Conservation (phyloP, 2,113 vertebrate genomes). For the cat (Felis catus) region DNA sequence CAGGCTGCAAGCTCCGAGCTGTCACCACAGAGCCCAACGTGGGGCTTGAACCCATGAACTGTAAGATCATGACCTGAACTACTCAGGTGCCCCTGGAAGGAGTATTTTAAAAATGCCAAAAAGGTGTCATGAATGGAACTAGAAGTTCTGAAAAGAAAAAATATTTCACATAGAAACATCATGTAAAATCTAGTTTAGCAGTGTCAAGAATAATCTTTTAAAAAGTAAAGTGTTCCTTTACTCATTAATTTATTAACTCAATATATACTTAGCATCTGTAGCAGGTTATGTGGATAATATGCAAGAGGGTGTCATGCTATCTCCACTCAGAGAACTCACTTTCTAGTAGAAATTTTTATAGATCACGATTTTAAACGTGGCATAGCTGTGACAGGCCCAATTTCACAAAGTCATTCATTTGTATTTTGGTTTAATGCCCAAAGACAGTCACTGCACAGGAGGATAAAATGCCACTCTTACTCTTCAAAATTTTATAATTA, state of each 20-base stretch:
- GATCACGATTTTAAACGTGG: neutral
- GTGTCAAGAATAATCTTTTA: neutral
- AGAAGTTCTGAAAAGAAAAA: neutral
- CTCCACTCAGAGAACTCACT: neutral
- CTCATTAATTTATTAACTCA: neutral
- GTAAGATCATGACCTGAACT: too few relatives aligned
- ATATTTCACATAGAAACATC: neutral
- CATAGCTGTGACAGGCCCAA: neutral
- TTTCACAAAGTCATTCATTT: neutral
- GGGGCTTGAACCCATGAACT: too few relatives aligned
- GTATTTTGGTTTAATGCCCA: neutral
- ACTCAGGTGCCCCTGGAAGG: neutral
- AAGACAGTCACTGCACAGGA: neutral
- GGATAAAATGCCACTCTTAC: neutral
- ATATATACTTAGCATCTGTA: neutral
- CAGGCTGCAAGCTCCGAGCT: too few relatives aligned
- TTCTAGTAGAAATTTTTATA: neutral
- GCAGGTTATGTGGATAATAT: neutral
- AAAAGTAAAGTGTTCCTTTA: neutral
- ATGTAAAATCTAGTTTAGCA: neutral
- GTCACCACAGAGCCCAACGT: too few relatives aligned
- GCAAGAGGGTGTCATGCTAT: neutral
- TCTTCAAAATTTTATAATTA: neutral
- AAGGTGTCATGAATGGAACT: neutral
- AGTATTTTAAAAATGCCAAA: neutral